Conservation (phyloP, 2,888 invertebrate species). For the Heliconius hortense region DNA sequence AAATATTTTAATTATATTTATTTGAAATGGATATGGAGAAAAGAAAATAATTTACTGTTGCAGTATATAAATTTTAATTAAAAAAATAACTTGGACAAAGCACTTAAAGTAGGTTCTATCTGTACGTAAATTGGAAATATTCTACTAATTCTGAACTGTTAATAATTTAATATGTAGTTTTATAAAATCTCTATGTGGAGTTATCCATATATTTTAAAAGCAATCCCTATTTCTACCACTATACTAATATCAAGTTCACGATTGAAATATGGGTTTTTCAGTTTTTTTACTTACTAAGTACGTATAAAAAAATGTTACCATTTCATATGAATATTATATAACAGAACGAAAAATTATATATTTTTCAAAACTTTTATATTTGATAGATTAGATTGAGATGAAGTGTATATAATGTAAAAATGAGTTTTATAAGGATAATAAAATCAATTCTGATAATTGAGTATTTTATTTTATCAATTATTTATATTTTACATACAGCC, state of each 20-base stretch:
- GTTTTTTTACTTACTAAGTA: neutral
- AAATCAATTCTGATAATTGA: neutral
- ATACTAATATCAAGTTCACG: neutral
- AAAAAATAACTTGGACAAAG: neutral
- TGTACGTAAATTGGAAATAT: neutral
- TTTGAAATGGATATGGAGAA: neutral
- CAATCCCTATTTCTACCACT: neutral
- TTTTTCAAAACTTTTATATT: neutral
- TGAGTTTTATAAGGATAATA: neutral
- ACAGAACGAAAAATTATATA: neutral
- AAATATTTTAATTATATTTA: neutral
- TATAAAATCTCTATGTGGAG: neutral
- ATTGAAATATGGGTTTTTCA: neutral
- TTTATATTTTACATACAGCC: neutral
- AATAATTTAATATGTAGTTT: neutral
- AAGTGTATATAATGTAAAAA: constrained; percentile 6
- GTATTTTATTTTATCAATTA: neutral
- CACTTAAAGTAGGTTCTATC: neutral
- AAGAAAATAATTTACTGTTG: neutral
- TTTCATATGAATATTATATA: neutral
- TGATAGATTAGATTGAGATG: neutral
- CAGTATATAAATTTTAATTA: neutral
- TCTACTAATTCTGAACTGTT: neutral
- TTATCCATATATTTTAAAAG: neutral
- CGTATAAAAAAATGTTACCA: constrained; percentile 4